Conservation (phyloP, 1,140 invertebrate species). For the Lepidotrigona ventralis region DNA sequence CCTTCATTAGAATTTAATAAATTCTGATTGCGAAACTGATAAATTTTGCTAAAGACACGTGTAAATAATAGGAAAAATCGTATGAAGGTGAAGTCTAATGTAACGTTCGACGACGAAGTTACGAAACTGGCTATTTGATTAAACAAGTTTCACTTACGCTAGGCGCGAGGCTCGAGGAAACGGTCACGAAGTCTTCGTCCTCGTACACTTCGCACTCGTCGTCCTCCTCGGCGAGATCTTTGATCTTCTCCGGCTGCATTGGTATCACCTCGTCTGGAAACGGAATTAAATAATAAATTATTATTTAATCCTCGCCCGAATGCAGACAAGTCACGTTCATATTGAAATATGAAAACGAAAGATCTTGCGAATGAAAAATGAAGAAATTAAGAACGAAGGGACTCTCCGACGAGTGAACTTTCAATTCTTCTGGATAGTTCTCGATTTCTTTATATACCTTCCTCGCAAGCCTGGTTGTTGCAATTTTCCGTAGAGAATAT, state of each 20-base stretch:
- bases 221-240: constrained; percentile 76
- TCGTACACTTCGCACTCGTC: constrained; percentile 82
- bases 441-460: constrained; percentile 78
- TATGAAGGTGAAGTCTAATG: not conserved
- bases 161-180: constrained; percentile 59
- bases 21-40: not conserved
- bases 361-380: not conserved
- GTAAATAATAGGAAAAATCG: not conserved
- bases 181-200: constrained; percentile 74
- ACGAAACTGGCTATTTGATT: constrained; percentile 36
- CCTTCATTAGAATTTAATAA: no score
- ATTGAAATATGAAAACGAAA: not conserved
- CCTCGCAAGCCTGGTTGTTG: constrained; percentile 86
- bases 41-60: not conserved
- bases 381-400: not conserved
- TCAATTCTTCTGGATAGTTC: not conserved
- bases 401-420: no score
- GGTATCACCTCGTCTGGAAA: constrained; percentile 85
- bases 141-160: constrained; percentile 60
- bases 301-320: no score
- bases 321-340: rapidly evolving
- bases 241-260: constrained; percentile 82
- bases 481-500: constrained; percentile 86
- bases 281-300: constrained; percentile 25
- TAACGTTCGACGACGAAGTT: constrained; percentile 18